phyloP scores from a whole-genome alignment of 2,113 vertebrate species.

The Centrocercus urophasianus region DNA sequence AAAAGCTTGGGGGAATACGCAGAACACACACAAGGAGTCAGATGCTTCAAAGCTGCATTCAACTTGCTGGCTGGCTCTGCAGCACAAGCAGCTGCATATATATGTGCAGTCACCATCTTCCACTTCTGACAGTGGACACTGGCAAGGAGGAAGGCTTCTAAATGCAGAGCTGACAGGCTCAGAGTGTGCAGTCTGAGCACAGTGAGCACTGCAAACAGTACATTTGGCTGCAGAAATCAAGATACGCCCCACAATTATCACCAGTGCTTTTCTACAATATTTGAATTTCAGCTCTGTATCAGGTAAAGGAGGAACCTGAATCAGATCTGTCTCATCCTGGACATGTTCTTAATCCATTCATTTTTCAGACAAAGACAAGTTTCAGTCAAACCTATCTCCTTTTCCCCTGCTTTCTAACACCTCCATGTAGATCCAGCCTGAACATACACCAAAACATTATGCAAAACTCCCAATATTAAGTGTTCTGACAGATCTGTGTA shows the following conservation, averaged over 20 bases:
- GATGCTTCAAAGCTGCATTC: neutral
- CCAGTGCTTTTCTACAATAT: neutral
- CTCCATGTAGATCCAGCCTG: neutral
- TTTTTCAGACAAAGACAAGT: neutral
- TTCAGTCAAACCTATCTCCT: neutral
- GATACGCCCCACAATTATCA: neutral
- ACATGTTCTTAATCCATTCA: neutral
- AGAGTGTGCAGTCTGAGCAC: neutral
- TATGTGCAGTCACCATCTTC: fast-evolving
- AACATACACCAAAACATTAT: neutral
- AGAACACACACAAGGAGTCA: neutral
- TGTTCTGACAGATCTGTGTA: neutral
- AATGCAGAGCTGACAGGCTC: neutral
- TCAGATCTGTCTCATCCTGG: neutral
- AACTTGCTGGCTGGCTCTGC: neutral
- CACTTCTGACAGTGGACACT: fast-evolving
- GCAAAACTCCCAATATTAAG: neutral
- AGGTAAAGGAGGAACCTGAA: neutral
- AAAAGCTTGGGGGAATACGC: neutral
- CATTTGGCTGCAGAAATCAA: neutral
- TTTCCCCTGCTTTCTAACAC: neutral
- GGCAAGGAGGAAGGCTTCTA: neutral
- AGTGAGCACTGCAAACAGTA: neutral
- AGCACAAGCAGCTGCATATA: neutral
- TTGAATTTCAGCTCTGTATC: neutral